Evolutionary conservation across 2,888 invertebrate species (phyloP), one percentile per base, ranked within the genome.

Genomic region (Scelioninae gen. 1): DNA sequence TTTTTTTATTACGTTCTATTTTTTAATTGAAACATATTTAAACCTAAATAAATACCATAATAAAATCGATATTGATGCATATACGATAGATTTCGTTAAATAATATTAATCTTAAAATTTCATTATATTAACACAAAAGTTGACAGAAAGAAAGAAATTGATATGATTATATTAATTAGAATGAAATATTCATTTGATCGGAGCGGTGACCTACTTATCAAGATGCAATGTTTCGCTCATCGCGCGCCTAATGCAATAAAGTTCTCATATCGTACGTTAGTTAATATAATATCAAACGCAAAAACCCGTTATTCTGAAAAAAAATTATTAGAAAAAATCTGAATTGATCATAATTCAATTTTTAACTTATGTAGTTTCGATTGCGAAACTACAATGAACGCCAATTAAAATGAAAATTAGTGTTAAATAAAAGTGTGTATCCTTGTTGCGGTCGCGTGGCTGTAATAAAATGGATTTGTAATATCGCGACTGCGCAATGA

Each of bases 371-470:
- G 15, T 51, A 23, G 9, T 8, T 45, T 13, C 10, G 49, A 51
- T 65, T 65, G 38, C 13, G 38, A 65, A 65, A 65, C 38, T n/a
- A n/a, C n/a, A n/a, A n/a, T n/a, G n/a, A n/a, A n/a, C 51, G 49
- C 5, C 23, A 38, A 65, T 65, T 49, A 38, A 13, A 65, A 65
- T 65, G 65, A 65, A 65, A 65, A 51, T 43, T 8, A 31, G 60
- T 11, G 13, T 45, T 49, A 51, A 65, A 65, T n/a, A n/a, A n/a
- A n/a, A n/a, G n/a, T n/a, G n/a, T n/a, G n/a, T 65, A 65, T 65
- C 51, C 65, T 63, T 63, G 63, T 49, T 15, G 65, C 49, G n/a
- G n/a, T n/a, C n/a, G n/a, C n/a, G n/a, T n/a, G n/a, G n/a, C n/a
- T n/a, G n/a, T n/a, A n/a, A n/a, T n/a, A n/a, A n/a, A n/a, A n/a